Evolutionary conservation across 1,140 invertebrate species (phyloP), one percentile per base, ranked within the genome.

Genomic region (Drosophila grimshawi): DNA sequence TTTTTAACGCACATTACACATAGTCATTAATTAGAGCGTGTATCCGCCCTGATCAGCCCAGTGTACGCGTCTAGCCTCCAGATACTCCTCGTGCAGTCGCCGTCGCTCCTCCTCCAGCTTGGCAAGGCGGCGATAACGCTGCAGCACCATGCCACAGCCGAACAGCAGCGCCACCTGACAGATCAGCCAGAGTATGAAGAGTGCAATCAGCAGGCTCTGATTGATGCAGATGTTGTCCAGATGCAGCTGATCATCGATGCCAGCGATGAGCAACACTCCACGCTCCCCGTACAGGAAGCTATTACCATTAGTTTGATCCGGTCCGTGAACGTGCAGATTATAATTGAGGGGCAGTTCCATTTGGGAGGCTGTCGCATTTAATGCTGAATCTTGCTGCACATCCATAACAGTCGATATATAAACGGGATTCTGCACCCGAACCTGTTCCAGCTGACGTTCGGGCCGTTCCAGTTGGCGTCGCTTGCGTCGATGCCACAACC

Each of bases 261-360:
- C 93, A 1, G 93, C 93, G 29, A 94, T 92, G 19, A 94, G 73
- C 61, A 94, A 81, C 57, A 92, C 92, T 19, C 93, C 92, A 48
- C 92, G 91, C 33, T 94, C 93, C 1, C 93, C 93, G 56, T 93
- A 92, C 52, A 94, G 71, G 3, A 93, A 88, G 64, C 90, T 92
- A 49, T 94, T 93, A 29, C 73, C 86, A 59, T 78, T 92, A 10
- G 57, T 79, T 32, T 86, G 79, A 74, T 92, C 92, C 2, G 92
- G 79, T 5, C 93, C 92, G 41, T 92, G 88, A 2, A 94, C 93
- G 3, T 92, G 81, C 11, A 94, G 86, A 41, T 93, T 83, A 60
- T 93, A 93, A 77, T 94, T 93, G 32, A 94, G 75, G 0, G 93
- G 93, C 70, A 93, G 73, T 30, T 91, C 73, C n/a, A 75, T 53